Base-by-base conservation (phyloP, 2,888 invertebrate species). In the Ariolimax columbianus region DNA sequence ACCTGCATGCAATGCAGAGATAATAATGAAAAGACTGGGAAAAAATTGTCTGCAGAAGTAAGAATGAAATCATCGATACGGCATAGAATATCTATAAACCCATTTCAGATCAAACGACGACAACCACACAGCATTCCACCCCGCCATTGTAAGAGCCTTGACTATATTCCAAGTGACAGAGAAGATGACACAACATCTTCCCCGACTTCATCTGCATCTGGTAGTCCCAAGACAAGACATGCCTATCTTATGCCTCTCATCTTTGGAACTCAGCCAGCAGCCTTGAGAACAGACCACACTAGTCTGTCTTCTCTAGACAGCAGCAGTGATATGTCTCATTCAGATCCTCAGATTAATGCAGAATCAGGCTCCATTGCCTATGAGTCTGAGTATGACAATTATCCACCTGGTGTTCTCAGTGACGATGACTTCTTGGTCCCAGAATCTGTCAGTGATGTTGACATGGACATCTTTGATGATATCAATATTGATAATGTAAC, bases 311-410 rank as follows among this genome's bases (percentile, higher is more conserved):
- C 93, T 0, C 89, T 93, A 3, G 92, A 91, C 33, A 92, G 92
- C 79, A 91, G 93, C 86, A 94, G 93, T 86, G 94, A 94, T 86
- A 92, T 94, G 91, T 94, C 93, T 1, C 88, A 90, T 36, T 93
- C 93, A 85, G 94, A 94, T 85, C 92, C 93, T 4, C 91, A 91
- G 26, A 86, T 93, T 19, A 93, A 93, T 87, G 89, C 90, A 43
- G 93, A 93, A 83, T 92, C 91, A 0, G 90, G 92, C 7, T 93
- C 94, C 11, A 90, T 91, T 79, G 96, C 97, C 90, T 97, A 97
- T 94, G 97, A 97, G 92, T 96, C 96, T 9, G 96, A 96, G 91
- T 96, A 96, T 92, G 96, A 96, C 93, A 96, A 96, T 92, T 96
- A 95, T 91, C 95, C 95, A 87, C 94, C 96, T 2, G 94, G 94